Evolutionary conservation across 2,888 invertebrate genomes (phyloP), one percentile per base, ranked within the genome.

Genomic region (Drosophila kuntzei): DNA sequence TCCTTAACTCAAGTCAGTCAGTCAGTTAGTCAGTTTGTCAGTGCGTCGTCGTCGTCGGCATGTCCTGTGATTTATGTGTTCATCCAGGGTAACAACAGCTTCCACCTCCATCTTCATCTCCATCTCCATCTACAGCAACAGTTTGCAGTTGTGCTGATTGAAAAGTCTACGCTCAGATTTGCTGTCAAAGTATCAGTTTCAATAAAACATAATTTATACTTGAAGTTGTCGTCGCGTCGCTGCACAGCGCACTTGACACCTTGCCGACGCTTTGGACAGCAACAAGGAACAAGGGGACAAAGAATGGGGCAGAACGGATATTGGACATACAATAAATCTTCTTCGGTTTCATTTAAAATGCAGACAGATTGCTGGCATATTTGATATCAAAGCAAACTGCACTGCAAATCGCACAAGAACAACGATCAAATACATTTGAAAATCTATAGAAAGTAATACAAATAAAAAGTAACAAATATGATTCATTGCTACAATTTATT

Each of bases 331-430:
- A 71, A 86, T 86, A 86, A 86, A 86, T 86, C 87, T 89, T 87
- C 77, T 84, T 89, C 65, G 85, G 79, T 89, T 87, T 79, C 87
- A 79, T 67, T 86, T 79, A 75, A 80, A 80, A 82, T 71, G 79
- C 87, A 89, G 79, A 89, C 85, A 87, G 89, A 86, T 89, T 86
- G 85, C 87, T 74, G 60, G 89, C 85, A 84, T 87, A 79, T 87
- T 59, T 66, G 67, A 86, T 86, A 71, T 88, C 77, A 71, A 70
- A 73, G 76, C 39, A 55, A 50, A 73, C 50, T 47, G 60, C 47
- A 61, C 44, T 66, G 68, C 57, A 71, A 60, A 32, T 57, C 36
- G 47, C 51, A 43, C 32, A 59, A 55, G 29, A 50, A 53, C 12
- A 49, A 5, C 18, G 9, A 25, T 22, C 37, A 49, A 36, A 39